A percentile compares a stretch with the other conserved stretches of the same genome.
Conservation (phyloP, 2,113 vertebrate species). For the Phylloscopus trochilus region DNA sequence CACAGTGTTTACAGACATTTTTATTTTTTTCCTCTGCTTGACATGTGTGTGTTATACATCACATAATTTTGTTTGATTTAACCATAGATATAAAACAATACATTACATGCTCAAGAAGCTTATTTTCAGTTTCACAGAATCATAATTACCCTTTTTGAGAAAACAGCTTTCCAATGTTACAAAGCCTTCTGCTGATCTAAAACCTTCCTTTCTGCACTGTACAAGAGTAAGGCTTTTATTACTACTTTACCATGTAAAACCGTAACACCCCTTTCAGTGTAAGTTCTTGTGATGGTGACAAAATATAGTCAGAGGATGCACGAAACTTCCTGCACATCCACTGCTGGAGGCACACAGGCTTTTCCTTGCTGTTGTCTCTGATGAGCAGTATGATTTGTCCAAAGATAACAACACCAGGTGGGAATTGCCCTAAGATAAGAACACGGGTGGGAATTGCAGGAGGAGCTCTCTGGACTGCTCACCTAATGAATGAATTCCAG, state of each 20-base stretch:
- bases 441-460: neutral
- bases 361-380: neutral
- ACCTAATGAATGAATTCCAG: neutral
- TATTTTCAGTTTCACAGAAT: neutral
- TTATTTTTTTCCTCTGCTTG: neutral
- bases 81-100: neutral
- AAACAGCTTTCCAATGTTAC: neutral
- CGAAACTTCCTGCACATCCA: neutral
- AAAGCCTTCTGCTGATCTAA: neutral
- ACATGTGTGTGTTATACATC: neutral
- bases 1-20: neutral
- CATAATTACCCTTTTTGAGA: neutral
- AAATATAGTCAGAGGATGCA: neutral
- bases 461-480: neutral
- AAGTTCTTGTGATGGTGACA: neutral
- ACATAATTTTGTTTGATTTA: neutral
- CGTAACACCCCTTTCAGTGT: neutral
- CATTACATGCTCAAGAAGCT: neutral
- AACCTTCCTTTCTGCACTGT: neutral
- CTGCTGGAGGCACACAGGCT: accelerated
- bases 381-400: neutral
- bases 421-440: neutral
- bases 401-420: neutral
- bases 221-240: neutral
- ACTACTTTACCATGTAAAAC: neutral